These are phyloP conservation scores for Hymenochirus boettgeri DNA, from an alignment of 2,113 vertebrate species.

Conservation along the genomic window DNA sequence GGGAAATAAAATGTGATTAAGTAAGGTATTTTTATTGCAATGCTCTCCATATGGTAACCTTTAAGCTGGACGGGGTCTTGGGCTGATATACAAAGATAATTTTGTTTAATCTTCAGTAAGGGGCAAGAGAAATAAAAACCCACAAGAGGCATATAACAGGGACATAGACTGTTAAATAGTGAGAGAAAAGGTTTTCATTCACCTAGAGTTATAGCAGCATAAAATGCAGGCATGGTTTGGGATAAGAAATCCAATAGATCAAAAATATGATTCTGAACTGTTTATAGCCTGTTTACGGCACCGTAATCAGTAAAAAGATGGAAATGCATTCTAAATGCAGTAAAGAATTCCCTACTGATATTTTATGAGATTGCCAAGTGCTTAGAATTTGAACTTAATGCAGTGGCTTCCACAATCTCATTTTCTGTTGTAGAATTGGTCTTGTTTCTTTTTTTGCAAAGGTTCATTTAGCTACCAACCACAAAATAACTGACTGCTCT, in stretches of 20 bases:
- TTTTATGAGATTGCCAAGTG: constrained; percentile 5
- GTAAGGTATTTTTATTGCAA: too few relatives aligned
- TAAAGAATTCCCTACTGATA: constrained; percentile 15
- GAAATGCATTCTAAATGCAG: constrained; percentile 4
- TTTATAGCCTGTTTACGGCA: constrained; percentile 13
- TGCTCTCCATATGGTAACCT: too few relatives aligned
- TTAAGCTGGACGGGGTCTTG: background rate
- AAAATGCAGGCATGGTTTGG: constrained; percentile 1
- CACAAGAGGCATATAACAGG: background rate
- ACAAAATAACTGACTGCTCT: constrained; percentile 4
- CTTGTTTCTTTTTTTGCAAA: background rate
- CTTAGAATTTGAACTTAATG: constrained; percentile 1
- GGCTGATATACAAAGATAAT: constrained; percentile 2
- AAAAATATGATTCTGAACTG: constrained; percentile 13
- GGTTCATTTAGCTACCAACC: constrained; percentile 9
- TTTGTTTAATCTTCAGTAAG: background rate
- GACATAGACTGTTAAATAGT: constrained; percentile 1
- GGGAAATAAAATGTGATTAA: too few relatives aligned
- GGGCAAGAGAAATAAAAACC: background rate
- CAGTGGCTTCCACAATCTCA: background rate
- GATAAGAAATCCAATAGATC: constrained; percentile 15
- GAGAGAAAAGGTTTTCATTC: constrained; percentile 1
- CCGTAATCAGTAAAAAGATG: constrained; percentile 3
- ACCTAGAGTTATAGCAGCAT: constrained; percentile 2
- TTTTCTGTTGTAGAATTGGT: background rate